These are phyloP conservation scores for Glaucidium brasilianum DNA, from an alignment of 2,113 vertebrate genomes.

Conservation along the genomic window DNA sequence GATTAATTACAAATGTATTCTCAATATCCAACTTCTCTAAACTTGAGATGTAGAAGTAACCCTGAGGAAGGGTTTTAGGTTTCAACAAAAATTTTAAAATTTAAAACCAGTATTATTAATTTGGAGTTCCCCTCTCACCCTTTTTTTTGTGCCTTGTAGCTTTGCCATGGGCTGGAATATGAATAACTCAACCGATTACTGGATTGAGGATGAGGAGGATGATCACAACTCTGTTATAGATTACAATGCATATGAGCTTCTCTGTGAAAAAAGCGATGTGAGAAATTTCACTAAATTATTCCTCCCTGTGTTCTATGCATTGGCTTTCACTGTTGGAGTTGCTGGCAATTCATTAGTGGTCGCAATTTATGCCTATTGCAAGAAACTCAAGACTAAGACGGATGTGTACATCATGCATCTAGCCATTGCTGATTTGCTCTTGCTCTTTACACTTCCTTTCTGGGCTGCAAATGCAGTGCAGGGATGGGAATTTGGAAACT, in stretches of 20 bases:
- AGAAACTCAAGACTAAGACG: conserved; percentile 82
- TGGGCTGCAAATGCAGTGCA: conserved; percentile 84
- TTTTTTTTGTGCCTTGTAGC: conserved; percentile 14
- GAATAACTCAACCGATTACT: conserved; percentile 66
- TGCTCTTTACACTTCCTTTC: conserved; percentile 90
- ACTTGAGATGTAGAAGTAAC: background rate
- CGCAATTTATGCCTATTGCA: conserved; percentile 84
- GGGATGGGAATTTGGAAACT: conserved; percentile 85
- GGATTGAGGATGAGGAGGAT: conserved; percentile 68
- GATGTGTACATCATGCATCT: conserved; percentile 87
- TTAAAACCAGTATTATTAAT: background rate
- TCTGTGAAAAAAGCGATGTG: conserved; percentile 86
- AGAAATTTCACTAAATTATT: conserved; percentile 84
- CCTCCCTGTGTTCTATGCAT: conserved; percentile 80
- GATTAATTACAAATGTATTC: background rate
- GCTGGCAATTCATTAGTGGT: conserved; percentile 86
- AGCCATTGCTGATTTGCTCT: conserved; percentile 87
- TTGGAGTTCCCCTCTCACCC: background rate
- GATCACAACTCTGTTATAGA: conserved; percentile 73
- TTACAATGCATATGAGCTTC: conserved; percentile 79
- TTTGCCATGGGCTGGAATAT: conserved; percentile 55
- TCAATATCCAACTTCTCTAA: background rate
- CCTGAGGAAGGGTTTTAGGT: background rate
- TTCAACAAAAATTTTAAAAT: background rate
- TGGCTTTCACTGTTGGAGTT: conserved; percentile 81